Evolutionary conservation across 1,140 invertebrate genomes (phyloP), one percentile per base, ranked within the genome.

Genomic region (Euborellia annulipes): DNA sequence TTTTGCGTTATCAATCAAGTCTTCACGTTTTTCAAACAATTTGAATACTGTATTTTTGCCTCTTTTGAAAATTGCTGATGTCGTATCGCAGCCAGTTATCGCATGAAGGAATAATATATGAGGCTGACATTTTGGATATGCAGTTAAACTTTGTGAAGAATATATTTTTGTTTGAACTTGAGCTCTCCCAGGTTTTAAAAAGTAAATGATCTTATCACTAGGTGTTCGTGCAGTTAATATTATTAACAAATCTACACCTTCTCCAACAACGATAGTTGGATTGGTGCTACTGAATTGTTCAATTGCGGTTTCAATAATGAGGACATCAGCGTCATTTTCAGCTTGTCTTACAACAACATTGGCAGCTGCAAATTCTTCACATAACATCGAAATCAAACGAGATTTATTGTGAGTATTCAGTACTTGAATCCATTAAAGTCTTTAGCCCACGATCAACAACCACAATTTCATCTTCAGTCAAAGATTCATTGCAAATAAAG

Each of bases 121-220:
- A 11, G 14, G 14, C 14, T 36, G 14, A 19, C 16, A 36, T 18
- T 14, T 19, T 22, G 20, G 20, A 41, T 45, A 23, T 23, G 14
- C n/a, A 20, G 36, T 21, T 16, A 51, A 46, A 47, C 45, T 52
- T 51, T 43, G n/a, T 34, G 48, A 50, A 14, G 52, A 54, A 53
- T 50, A 48, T 19, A 56, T 43, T 47, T 51, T 46, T 39, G 50
- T 46, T 52, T 56, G 47, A 34, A 41, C n/a, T 44, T 60, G 54
- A 49, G 50, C 54, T 52, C 54, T 62, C 39, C 53, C 58, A 19
- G 58, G 58, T 55, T 62, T 60, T 46, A 60, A 56, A 38, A 60
- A 56, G 20, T 39, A 58, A 54, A 61, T 58, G 46, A 22, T 56
- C 52, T 59, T 54, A 47, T 57, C 52, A 54, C 42, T 48, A 52